Percentiles rank a stretch among this genome's conserved stretches.
phyloP scores from a whole-genome alignment of 2,113 vertebrate species.

The Otocyon megalotis region DNA sequence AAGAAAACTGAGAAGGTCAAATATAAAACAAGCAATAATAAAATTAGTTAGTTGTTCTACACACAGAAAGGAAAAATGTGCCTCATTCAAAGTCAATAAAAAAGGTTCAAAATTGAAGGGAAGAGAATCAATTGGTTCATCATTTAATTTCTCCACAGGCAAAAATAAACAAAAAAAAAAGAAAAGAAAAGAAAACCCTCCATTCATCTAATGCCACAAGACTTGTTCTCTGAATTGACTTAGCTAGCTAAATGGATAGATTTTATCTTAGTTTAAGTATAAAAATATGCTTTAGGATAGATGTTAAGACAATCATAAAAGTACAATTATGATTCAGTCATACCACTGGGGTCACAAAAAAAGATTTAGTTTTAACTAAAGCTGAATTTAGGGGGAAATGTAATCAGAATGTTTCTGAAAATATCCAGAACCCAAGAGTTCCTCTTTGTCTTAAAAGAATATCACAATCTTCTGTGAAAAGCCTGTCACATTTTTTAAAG shows the following conservation, averaged over 20 bases:
- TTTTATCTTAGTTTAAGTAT: constrained; percentile 16
- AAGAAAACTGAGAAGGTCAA: neutral
- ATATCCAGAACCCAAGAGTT: neutral
- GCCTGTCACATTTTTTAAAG: neutral
- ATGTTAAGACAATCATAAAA: constrained; percentile 39
- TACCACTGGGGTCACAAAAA: constrained; percentile 30
- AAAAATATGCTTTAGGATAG: constrained; percentile 24
- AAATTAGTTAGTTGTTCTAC: constrained; percentile 35
- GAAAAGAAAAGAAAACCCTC: neutral
- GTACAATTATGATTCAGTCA: constrained; percentile 6
- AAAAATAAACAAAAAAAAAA: neutral
- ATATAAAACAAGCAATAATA: constrained; percentile 45
- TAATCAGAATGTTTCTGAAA: constrained; percentile 44
- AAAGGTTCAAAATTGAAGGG: neutral
- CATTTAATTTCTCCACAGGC: constrained; percentile 22
- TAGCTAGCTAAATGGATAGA: neutral
- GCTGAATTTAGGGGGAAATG: neutral
- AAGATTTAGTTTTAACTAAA: constrained; percentile 25
- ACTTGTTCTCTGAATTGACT: constrained; percentile 15
- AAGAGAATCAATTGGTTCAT: constrained; percentile 20
- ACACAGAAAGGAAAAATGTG: constrained; percentile 28
- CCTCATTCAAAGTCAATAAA: constrained; percentile 17
- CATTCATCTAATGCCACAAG: neutral
- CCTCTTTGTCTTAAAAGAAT: neutral
- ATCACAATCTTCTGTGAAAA: neutral